Percentiles rank a stretch among this genome's conserved stretches.
phyloP scores from a whole-genome alignment of 2,888 invertebrate genomes.

The Abrostola tripartita region DNA sequence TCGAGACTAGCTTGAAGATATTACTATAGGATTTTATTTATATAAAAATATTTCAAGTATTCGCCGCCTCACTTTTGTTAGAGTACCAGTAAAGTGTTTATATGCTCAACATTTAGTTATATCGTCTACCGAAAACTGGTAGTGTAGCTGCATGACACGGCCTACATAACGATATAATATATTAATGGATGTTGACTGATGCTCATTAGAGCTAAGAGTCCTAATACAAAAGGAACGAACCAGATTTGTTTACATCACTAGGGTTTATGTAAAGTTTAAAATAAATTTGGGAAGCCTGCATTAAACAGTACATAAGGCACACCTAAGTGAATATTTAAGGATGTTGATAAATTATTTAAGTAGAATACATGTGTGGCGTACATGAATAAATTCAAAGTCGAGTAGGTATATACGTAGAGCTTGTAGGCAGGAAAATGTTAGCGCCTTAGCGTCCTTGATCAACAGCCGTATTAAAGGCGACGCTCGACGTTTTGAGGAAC shows the following conservation, averaged over 20 bases:
- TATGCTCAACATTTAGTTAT: slow-evolving; percentile 15
- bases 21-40: slow-evolving; percentile 19
- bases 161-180: too few relatives aligned
- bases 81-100: too few relatives aligned
- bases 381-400: too few relatives aligned
- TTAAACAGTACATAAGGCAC: slow-evolving; percentile 27
- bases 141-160: too few relatives aligned
- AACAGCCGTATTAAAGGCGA: too few relatives aligned
- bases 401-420: too few relatives aligned
- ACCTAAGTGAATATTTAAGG: slow-evolving; percentile 45
- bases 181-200: too few relatives aligned
- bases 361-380: slow-evolving; percentile 13
- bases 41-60: slow-evolving; percentile 23
- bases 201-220: too few relatives aligned
- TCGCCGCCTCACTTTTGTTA: background rate
- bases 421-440: too few relatives aligned
- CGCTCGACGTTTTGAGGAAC: too few relatives aligned
- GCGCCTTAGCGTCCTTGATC: too few relatives aligned
- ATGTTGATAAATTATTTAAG: slow-evolving; percentile 40
- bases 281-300: slow-evolving; percentile 22
- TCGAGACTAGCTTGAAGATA: background rate
- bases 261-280: slow-evolving; percentile 8
- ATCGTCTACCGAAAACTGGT: background rate
- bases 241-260: slow-evolving; percentile 24
- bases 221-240: slow-evolving; percentile 6